Evolutionary conservation across 2,888 invertebrate species (phyloP).

Genomic region (Scaptomyza reducta): DNA sequence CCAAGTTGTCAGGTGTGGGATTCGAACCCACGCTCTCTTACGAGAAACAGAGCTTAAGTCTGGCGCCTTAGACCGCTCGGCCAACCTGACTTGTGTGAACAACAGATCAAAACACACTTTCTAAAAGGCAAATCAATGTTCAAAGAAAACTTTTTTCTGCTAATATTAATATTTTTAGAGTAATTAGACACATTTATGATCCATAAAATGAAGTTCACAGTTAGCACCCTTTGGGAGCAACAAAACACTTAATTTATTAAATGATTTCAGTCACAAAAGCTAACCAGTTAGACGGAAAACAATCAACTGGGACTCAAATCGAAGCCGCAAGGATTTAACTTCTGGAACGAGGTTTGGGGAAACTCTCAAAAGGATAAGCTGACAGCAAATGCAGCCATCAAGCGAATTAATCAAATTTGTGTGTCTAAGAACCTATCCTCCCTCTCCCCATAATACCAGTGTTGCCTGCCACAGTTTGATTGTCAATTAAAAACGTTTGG

Average conservation of each 20-base stretch:
- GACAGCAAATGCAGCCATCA: constrained; percentile 66
- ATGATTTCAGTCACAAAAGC: constrained; percentile 48
- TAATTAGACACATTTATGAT: constrained; percentile 42
- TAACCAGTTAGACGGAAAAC: constrained; percentile 15
- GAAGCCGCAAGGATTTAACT: constrained; percentile 4
- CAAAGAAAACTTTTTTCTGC: background rate
- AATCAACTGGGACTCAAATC: constrained; percentile 33
- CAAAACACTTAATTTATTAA: constrained; percentile 68
- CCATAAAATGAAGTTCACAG: constrained; percentile 42
- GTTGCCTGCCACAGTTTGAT: constrained; percentile 56
- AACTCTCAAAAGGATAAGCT: constrained; percentile 55
- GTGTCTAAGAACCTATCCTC: background rate
- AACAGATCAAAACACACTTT: accelerated
- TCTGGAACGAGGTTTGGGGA: background rate
- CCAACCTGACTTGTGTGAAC: background rate
- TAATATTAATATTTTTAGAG: constrained; percentile 9
- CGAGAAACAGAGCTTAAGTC: constrained; percentile 17
- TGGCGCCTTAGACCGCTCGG: constrained; percentile 14
- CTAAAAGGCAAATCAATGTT: constrained; percentile 1
- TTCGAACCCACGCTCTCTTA: constrained; percentile 19
- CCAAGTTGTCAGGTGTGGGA: constrained; percentile 9
- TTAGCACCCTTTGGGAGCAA: constrained; percentile 48
- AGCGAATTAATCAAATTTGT: constrained; percentile 65
- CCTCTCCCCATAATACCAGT: constrained; percentile 8
- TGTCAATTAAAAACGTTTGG: constrained; percentile 68